phyloP scores from a whole-genome alignment of 1,140 invertebrate species.

The Campodea augens region DNA sequence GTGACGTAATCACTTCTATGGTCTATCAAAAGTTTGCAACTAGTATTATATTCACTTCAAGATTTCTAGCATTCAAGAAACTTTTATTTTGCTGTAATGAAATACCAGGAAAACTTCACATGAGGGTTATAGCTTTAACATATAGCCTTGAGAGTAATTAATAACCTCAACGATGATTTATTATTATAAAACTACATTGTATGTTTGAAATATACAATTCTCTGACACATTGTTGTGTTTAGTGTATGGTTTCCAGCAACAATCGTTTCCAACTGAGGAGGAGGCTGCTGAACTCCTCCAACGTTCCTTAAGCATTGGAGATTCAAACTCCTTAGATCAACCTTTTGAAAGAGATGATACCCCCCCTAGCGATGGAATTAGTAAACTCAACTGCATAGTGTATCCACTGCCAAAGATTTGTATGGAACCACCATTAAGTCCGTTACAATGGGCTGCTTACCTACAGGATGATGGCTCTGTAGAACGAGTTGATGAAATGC shows the following conservation, averaged over 20 bases:
- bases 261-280: conserved; percentile 28
- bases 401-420: background rate
- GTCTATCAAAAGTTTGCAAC: too few species aligned
- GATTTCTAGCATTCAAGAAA: too few species aligned
- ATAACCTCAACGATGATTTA: too few species aligned
- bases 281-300: conserved; percentile 36
- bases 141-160: too few species aligned
- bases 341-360: conserved; percentile 30
- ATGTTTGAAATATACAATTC: too few species aligned
- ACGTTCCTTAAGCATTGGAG: conserved; percentile 26
- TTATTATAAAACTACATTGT: too few species aligned
- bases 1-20: too few species aligned
- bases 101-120: too few species aligned
- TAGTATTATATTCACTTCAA: too few species aligned
- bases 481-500: conserved; percentile 41
- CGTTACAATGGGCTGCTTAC: conserved; percentile 55
- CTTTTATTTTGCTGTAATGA: too few species aligned
- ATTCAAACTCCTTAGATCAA: conserved; percentile 26
- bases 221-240: conserved; percentile 15
- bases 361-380: conserved; percentile 29
- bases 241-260: conserved; percentile 11
- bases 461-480: conserved; percentile 58
- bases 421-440: conserved; percentile 34
- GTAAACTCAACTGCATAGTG: conserved; percentile 19
- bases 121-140: too few species aligned